A percentile compares a stretch with the other conserved stretches of the same genome.
Evolutionary conservation across 1,140 invertebrate genomes (phyloP).

Genomic region (Helicoverpa zea): DNA sequence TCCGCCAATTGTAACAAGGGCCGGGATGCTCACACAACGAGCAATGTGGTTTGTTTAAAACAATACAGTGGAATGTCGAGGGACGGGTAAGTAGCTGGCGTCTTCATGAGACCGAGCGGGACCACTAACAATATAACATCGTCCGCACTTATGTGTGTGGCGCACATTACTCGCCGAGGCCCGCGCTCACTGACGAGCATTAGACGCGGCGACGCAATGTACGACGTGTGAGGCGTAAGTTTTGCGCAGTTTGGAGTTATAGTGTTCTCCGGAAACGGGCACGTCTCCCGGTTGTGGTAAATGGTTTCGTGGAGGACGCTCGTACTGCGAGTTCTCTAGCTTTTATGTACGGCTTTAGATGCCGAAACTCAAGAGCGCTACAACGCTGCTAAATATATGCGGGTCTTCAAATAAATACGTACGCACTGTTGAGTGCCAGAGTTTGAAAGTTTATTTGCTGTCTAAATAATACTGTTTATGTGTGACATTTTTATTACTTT

Average conservation of each 20-base stretch:
- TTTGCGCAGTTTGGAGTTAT: slow-evolving; percentile 25
- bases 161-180: slow-evolving; percentile 40
- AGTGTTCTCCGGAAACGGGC: slow-evolving; percentile 46
- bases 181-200: not conserved
- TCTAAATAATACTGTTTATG: not conserved
- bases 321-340: slow-evolving; percentile 52
- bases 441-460: slow-evolving; percentile 25
- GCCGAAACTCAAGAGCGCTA: slow-evolving; percentile 41
- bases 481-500: slow-evolving; percentile 13
- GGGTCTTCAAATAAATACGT: slow-evolving; percentile 12
- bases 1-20: slow-evolving; percentile 16
- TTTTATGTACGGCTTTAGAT: slow-evolving; percentile 59
- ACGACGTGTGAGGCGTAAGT: slow-evolving; percentile 36
- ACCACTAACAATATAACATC: slow-evolving; percentile 13
- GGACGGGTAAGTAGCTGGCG: slow-evolving; percentile 50
- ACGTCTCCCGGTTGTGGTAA: slow-evolving; percentile 58
- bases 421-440: slow-evolving; percentile 4
- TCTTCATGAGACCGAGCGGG: slow-evolving; percentile 49
- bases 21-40: slow-evolving; percentile 50
- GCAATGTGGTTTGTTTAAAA: slow-evolving; percentile 64
- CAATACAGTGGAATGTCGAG: slow-evolving; percentile 56
- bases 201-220: slow-evolving; percentile 49
- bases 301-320: slow-evolving; percentile 58
- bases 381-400: not conserved
- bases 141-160: slow-evolving; percentile 10